phyloP scores from a whole-genome alignment of 1,140 invertebrate species.

The Bombus huntii region DNA sequence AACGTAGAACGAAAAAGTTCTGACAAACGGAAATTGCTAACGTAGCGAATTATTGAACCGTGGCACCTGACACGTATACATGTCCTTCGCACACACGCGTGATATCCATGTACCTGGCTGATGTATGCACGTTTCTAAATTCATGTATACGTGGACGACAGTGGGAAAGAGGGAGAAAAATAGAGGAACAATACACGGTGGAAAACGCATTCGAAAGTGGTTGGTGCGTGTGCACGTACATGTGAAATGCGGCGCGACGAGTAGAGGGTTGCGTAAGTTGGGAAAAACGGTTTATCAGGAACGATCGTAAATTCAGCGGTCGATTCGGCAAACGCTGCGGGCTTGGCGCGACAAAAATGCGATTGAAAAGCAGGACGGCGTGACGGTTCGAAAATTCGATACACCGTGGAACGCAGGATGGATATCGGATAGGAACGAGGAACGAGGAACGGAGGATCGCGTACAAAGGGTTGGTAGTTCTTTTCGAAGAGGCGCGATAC shows the following conservation, averaged over 20 bases:
- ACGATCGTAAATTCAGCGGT: conserved; percentile 36
- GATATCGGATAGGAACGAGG: too few species aligned
- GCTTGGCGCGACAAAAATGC: background rate
- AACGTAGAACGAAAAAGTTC: conserved; percentile 41
- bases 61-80: conserved; percentile 8
- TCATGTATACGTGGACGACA: too few species aligned
- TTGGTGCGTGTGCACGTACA: conserved; percentile 44
- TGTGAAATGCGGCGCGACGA: conserved; percentile 39
- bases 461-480: too few species aligned
- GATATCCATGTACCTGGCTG: background rate
- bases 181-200: conserved; percentile 48
- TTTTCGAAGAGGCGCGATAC: too few species aligned
- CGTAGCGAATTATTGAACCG: conserved; percentile 66
- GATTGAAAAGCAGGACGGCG: conserved; percentile 15
- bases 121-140: background rate
- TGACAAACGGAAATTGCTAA: conserved; percentile 65
- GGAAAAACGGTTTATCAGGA: conserved; percentile 50
- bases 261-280: conserved; percentile 37
- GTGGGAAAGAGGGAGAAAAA: conserved; percentile 34
- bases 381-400: background rate
- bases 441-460: background rate
- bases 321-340: conserved; percentile 10
- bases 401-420: too few species aligned
- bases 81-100: background rate
- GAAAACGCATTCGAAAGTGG: conserved; percentile 62